phyloP scores from a whole-genome alignment of 2,113 vertebrate genomes.

The Junco hyemalis region DNA sequence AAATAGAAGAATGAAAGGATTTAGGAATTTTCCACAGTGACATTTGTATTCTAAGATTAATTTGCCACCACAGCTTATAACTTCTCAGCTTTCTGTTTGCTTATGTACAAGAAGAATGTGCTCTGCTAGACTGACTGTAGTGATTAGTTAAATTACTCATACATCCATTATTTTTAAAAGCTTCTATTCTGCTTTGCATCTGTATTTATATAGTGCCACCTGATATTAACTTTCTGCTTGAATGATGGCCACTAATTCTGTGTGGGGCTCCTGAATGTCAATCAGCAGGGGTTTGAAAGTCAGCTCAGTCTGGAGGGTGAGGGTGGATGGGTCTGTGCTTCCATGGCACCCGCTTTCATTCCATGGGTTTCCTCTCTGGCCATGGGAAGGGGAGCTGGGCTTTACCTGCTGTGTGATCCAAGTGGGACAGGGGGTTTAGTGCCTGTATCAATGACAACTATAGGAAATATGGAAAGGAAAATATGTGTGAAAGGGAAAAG shows the following conservation, averaged over 20 bases:
- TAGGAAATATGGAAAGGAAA: not conserved
- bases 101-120: not conserved
- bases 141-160: conserved; percentile 63
- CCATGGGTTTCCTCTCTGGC: not conserved
- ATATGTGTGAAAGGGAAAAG: not conserved
- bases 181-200: not conserved
- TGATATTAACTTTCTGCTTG: conserved; percentile 53
- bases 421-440: not conserved
- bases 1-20: conserved; percentile 13
- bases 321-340: not conserved
- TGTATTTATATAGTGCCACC: conserved; percentile 7
- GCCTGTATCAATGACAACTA: not conserved
- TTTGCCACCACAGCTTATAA: not conserved
- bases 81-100: conserved; percentile 57
- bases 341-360: rapidly evolving
- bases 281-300: not conserved
- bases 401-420: not conserved
- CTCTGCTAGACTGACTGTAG: conserved; percentile 3
- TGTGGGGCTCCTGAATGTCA: not conserved
- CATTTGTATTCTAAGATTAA: conserved; percentile 52
- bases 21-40: conserved; percentile 42
- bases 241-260: conserved; percentile 14
- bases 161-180: conserved; percentile 9
- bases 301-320: not conserved
- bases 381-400: not conserved